Evolutionary conservation across 2,113 vertebrate genomes (phyloP).

Genomic region (Ondatra zibethicus): DNA sequence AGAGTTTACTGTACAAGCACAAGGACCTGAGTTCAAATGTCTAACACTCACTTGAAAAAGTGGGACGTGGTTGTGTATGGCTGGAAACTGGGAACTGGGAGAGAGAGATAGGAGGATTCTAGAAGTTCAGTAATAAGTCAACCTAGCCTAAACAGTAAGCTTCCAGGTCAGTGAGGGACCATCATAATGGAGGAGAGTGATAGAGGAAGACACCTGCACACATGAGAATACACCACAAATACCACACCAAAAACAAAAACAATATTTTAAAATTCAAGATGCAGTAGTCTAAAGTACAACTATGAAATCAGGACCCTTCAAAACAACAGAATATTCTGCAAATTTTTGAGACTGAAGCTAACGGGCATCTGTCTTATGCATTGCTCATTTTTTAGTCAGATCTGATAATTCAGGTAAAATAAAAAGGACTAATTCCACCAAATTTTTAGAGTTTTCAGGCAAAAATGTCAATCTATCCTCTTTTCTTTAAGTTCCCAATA

Average conservation of each 20-base stretch:
- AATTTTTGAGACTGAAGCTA: background rate
- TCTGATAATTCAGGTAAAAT: constrained; percentile 50
- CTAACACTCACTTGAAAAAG: background rate
- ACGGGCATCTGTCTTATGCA: background rate
- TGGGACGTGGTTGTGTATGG: background rate
- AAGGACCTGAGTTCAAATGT: background rate
- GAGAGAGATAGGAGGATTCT: background rate
- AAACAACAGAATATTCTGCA: constrained; percentile 17
- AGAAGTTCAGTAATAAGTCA: background rate
- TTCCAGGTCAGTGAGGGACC: background rate
- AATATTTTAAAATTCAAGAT: background rate
- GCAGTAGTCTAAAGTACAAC: constrained; percentile 3
- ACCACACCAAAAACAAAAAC: background rate
- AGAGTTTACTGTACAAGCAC: background rate
- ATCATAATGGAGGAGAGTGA: background rate
- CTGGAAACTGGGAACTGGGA: background rate
- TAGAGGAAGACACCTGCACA: background rate
- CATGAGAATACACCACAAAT: background rate
- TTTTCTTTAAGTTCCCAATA: constrained; percentile 39
- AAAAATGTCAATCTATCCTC: background rate
- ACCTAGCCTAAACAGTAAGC: background rate
- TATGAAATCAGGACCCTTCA: constrained; percentile 22
- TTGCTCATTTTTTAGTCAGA: background rate
- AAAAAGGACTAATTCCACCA: constrained; percentile 34
- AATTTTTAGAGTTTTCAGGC: constrained; percentile 25